Evolutionary conservation across 1,140 invertebrate species (phyloP).

Genomic region (Drosophila sulfurigaster): DNA sequence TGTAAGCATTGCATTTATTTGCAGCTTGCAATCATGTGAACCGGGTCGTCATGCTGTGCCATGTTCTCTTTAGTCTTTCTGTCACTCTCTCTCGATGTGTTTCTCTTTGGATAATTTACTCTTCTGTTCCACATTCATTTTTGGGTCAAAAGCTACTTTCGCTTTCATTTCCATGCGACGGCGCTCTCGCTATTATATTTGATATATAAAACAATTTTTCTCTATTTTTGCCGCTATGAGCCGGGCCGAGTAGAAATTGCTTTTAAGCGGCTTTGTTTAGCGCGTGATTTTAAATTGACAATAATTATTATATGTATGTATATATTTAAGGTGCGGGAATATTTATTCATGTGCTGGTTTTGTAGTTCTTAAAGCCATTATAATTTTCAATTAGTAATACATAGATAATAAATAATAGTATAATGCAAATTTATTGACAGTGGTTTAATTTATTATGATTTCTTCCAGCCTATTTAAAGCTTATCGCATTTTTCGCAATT

Average conservation of each 20-base stretch:
- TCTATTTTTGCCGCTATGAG: background rate
- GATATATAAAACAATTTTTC: background rate
- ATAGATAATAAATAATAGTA: background rate
- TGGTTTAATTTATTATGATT: too few relatives aligned
- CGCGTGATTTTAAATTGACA: slow-evolving; percentile 50
- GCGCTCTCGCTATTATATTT: slow-evolving; percentile 46
- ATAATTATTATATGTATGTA: slow-evolving; percentile 45
- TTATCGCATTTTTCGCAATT: background rate
- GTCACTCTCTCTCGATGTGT: background rate
- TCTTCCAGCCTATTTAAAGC: background rate
- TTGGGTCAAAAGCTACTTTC: slow-evolving; percentile 65
- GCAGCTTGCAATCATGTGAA: slow-evolving; percentile 14
- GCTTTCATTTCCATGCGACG: slow-evolving; percentile 63
- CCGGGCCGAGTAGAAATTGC: slow-evolving; percentile 24
- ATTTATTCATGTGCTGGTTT: background rate
- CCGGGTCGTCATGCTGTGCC: background rate
- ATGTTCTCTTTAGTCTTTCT: slow-evolving; percentile 14
- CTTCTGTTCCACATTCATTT: slow-evolving; percentile 60
- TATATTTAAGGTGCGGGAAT: slow-evolving; percentile 13
- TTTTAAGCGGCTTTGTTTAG: slow-evolving; percentile 45
- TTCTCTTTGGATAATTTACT: slow-evolving; percentile 36
- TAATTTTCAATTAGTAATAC: background rate
- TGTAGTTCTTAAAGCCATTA: background rate
- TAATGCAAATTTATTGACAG: background rate
- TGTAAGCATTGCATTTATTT: slow-evolving; percentile 14